These are phyloP conservation scores for Rhincodon typus DNA, from an alignment of 2,797 vertebrate species.

Conservation along the genomic window DNA sequence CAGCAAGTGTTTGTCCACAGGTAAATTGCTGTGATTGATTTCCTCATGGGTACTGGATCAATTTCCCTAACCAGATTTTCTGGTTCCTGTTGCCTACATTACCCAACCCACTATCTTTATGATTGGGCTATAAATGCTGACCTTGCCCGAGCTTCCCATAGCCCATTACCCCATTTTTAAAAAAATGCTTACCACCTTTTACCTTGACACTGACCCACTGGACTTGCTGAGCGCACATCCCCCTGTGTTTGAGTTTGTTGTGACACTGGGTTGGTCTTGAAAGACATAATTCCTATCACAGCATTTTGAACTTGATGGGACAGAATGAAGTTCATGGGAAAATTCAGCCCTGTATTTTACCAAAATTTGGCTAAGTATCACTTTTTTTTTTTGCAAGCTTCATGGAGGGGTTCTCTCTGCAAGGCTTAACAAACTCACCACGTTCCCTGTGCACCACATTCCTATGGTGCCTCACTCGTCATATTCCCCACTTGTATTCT, in stretches of 20 bases:
- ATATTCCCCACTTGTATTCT: too few relatives aligned
- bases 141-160: too few relatives aligned
- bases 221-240: neutral
- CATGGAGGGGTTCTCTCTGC: too few relatives aligned
- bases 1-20: conserved; percentile 79
- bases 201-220: neutral
- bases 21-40: conserved; percentile 47
- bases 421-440: too few relatives aligned
- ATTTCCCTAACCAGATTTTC: rapidly evolving
- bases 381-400: too few relatives aligned
- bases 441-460: too few relatives aligned
- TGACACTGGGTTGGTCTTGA: neutral
- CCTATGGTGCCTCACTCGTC: too few relatives aligned
- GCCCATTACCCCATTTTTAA: too few relatives aligned
- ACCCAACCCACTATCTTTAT: neutral
- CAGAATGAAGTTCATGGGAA: neutral
- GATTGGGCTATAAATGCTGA: too few relatives aligned
- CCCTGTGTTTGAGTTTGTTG: neutral
- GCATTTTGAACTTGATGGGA: neutral
- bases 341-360: too few relatives aligned
- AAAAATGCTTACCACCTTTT: neutral
- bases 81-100: too few relatives aligned
- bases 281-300: neutral
- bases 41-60: rapidly evolving
- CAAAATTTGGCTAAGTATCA: too few relatives aligned